Evolutionary conservation across 2,113 vertebrate species (phyloP).

Genomic region (Plecotus auritus): DNA sequence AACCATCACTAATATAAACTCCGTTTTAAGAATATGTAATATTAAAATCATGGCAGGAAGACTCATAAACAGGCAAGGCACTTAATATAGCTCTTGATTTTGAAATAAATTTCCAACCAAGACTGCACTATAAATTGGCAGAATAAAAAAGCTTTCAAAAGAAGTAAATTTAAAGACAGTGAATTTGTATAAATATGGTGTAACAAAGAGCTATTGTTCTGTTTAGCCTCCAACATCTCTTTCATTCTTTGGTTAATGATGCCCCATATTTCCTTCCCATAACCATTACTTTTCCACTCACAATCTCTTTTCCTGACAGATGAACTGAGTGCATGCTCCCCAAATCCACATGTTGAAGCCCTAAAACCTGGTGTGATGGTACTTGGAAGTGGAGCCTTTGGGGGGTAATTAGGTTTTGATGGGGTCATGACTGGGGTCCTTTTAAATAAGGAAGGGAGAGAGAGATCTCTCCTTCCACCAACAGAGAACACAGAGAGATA

Average conservation of each 20-base stretch:
- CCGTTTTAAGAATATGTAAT: background rate
- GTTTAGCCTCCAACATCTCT: background rate
- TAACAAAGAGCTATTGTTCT: background rate
- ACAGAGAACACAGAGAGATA: background rate
- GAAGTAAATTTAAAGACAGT: background rate
- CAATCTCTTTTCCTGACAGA: background rate
- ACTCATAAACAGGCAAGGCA: background rate
- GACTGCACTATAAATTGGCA: background rate
- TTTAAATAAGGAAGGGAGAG: background rate
- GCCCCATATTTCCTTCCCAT: background rate
- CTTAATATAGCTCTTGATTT: slow-evolving; percentile 14
- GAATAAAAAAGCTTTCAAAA: background rate
- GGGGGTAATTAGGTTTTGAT: background rate
- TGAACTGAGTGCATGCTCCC: background rate
- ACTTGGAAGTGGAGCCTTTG: background rate
- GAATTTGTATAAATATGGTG: background rate
- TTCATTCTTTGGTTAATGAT: background rate
- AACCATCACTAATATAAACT: slow-evolving; percentile 17
- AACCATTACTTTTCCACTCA: background rate
- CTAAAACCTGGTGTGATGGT: background rate
- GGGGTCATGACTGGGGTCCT: background rate
- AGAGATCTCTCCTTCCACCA: background rate
- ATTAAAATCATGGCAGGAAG: background rate
- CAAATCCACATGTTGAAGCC: background rate
- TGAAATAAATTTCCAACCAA: background rate